Evolutionary conservation across 2,888 invertebrate genomes (phyloP).

Genomic region (Drosophila subquinaria): DNA sequence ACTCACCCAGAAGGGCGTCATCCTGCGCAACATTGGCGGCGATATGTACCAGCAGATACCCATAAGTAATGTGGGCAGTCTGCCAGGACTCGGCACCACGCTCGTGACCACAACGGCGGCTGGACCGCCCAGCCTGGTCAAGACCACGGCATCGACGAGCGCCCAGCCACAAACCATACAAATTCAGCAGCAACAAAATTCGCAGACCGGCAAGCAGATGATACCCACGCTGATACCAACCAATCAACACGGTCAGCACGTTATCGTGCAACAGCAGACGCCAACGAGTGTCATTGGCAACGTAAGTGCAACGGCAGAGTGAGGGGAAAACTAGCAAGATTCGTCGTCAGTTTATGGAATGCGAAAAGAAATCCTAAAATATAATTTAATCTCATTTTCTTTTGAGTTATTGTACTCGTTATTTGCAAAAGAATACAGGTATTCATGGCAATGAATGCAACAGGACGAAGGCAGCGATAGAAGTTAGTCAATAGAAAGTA

Average conservation of each 20-base stretch:
- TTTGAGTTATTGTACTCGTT: no score
- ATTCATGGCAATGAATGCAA: no score
- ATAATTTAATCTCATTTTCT: background rate
- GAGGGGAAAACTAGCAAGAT: background rate
- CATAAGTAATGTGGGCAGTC: constrained; percentile 83
- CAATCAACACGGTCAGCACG: constrained; percentile 82
- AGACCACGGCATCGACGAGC: constrained; percentile 78
- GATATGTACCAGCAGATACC: constrained; percentile 86
- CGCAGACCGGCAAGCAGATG: constrained; percentile 77
- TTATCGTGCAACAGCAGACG: constrained; percentile 83
- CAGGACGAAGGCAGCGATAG: no score
- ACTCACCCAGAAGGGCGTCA: constrained; percentile 85
- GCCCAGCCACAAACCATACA: constrained; percentile 78
- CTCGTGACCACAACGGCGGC: constrained; percentile 83
- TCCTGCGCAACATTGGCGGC: constrained; percentile 85
- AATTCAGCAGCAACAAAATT: constrained; percentile 72
- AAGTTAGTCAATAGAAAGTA: no score
- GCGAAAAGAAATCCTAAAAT: background rate
- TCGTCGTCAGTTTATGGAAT: background rate
- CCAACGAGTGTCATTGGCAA: constrained; percentile 83
- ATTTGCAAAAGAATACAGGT: no score
- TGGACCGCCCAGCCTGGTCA: constrained; percentile 84
- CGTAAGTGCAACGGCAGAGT: constrained; percentile 68
- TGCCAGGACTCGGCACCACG: constrained; percentile 81
- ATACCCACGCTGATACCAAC: constrained; percentile 85